A percentile compares a stretch with the other conserved stretches of the same genome.
Evolutionary conservation across 37 sponge, comb jelly and placozoan species (phyloP).

Genomic region (Halisarca cf. caerulea): DNA sequence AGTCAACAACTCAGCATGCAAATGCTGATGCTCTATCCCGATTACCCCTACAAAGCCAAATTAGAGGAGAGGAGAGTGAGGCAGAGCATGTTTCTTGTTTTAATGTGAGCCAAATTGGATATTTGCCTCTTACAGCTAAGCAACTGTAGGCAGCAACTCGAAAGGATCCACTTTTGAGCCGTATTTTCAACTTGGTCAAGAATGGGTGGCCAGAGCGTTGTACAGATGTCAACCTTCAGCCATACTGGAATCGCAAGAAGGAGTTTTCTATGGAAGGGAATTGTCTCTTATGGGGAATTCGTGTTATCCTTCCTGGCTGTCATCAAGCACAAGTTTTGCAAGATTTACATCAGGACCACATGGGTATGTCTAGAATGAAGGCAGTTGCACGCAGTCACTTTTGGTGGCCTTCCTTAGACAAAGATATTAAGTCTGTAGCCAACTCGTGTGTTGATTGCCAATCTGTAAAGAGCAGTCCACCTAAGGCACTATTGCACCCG

Average conservation of each 20-base stretch:
- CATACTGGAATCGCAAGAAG: not conserved
- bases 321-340: not conserved
- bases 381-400: no score
- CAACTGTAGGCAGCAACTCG: not conserved
- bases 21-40: slow-evolving; percentile 29
- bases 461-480: no score
- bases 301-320: not conserved
- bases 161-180: not conserved
- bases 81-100: not conserved
- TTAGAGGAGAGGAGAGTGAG: slow-evolving; percentile 12
- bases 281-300: slow-evolving; percentile 15
- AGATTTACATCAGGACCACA: not conserved
- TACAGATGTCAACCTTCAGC: not conserved
- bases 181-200: not conserved
- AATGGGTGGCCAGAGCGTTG: slow-evolving; percentile 9
- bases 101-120: not conserved
- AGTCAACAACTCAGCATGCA: not conserved
- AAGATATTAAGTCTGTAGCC: no score
- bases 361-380: slow-evolving; percentile 7
- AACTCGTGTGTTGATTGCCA: no score
- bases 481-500: no score
- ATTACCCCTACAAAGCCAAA: not conserved
- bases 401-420: no score
- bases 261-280: not conserved
- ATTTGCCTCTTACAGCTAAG: not conserved